Percentiles rank a stretch among this genome's conserved stretches.
Conservation (phyloP, 2,888 invertebrate genomes). For the Bruchidius siliquastri region DNA sequence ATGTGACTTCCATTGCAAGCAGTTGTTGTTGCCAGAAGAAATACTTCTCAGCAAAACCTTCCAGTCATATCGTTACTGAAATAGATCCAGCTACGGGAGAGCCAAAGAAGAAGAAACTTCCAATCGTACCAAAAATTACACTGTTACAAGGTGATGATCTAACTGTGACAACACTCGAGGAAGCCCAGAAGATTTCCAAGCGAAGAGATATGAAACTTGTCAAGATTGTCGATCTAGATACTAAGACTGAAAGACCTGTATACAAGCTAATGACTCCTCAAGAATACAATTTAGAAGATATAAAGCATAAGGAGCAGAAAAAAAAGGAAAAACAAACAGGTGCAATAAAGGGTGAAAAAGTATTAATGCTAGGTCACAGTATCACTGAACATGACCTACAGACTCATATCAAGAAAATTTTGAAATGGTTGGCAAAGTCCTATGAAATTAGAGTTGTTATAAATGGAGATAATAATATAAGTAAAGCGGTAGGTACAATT, state of each 20-base stretch:
- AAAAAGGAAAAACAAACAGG: conserved; percentile 41
- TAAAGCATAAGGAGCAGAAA: conserved; percentile 51
- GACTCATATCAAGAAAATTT: conserved; percentile 59
- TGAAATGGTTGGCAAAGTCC: conserved; percentile 62
- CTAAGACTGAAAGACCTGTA: conserved; percentile 62
- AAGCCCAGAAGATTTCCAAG: conserved; percentile 65
- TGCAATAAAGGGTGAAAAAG: conserved; percentile 58
- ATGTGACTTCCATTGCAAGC: not conserved
- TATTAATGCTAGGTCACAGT: conserved; percentile 57
- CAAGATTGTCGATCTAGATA: conserved; percentile 62
- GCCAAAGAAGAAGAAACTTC: conserved; percentile 34
- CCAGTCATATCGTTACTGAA: conserved; percentile 1
- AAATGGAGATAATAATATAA: conserved; percentile 49
- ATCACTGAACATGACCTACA: conserved; percentile 65
- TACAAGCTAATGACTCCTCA: conserved; percentile 65
- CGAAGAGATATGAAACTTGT: conserved; percentile 65
- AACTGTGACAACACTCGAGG: conserved; percentile 59
- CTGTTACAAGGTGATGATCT: conserved; percentile 56
- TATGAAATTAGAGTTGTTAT: conserved; percentile 61
- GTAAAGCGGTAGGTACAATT: conserved; percentile 40
- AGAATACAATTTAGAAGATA: conserved; percentile 61
- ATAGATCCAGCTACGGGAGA: conserved; percentile 16
- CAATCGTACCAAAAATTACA: conserved; percentile 59
- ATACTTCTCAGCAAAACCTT: conserved; percentile 6
- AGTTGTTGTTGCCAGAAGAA: conserved; percentile 4